Evolutionary conservation across 2,888 invertebrate genomes (phyloP).

Genomic region (Pristionchus fissidentatus): DNA sequence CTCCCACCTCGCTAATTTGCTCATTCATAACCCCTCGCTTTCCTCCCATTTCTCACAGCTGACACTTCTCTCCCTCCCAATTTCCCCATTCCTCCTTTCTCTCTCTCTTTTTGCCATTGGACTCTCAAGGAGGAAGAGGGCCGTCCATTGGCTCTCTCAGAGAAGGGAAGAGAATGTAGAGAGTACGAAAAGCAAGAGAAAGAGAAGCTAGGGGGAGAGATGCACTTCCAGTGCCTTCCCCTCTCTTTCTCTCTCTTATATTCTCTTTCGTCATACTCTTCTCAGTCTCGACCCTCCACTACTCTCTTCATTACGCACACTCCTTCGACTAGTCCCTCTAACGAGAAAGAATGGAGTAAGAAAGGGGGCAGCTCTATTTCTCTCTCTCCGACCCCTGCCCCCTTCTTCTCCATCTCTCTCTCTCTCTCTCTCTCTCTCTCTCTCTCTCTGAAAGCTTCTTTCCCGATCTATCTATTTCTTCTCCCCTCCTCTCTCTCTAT

Average conservation of each 20-base stretch:
- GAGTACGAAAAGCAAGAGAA: neutral
- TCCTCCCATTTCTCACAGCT: constrained; percentile 30
- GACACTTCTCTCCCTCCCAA: neutral
- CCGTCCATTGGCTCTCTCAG: constrained; percentile 10
- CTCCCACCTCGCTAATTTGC: neutral
- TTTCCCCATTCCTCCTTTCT: constrained; percentile 26
- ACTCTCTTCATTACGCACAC: constrained; percentile 18
- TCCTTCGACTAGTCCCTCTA: constrained; percentile 15
- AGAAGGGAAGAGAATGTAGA: neutral
- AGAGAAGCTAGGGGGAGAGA: neutral
- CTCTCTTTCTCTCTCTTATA: too few relatives aligned
- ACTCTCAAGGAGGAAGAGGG: neutral
- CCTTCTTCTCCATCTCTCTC: too few relatives aligned
- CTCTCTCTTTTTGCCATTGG: constrained; percentile 12
- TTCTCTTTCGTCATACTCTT: neutral
- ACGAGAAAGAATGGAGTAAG: constrained; percentile 39
- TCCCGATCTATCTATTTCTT: constrained; percentile 31
- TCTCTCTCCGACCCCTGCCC: constrained; percentile 20
- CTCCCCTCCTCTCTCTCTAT: neutral
- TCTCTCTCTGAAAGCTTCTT: neutral
- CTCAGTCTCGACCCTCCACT: neutral
- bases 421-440: neutral
- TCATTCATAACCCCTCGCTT: constrained; percentile 7
- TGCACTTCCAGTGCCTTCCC: constrained; percentile 26
- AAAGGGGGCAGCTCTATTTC: constrained; percentile 13